Base-by-base conservation (phyloP, 2,797 vertebrate genomes). In the Lutjanus campechanus region DNA sequence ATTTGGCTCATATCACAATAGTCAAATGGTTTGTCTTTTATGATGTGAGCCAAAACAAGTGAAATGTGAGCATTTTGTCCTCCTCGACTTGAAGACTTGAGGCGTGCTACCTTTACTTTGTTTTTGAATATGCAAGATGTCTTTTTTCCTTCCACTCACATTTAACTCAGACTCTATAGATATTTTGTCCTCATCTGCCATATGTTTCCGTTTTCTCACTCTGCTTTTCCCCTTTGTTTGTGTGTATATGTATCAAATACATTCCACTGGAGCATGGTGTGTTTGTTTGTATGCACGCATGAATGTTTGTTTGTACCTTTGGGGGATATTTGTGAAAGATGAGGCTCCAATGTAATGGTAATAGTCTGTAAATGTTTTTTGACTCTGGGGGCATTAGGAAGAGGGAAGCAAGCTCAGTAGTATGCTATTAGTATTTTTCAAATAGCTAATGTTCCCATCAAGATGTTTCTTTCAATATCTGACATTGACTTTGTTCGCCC, bases 261-360 rank as follows among this genome's bases (percentile, higher is more conserved):
- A 44, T 64, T 54, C 50, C n/a, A 46, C 3, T 0, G 11, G 59
- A 25, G 40, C 22, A n/a, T 50, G 20, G 20, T 58, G 17, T 72
- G 40, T 65, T 65, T 47, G 9, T 59, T 15, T 66, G 53, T 67
- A 2, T 47, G 64, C 61, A 36, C 1, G n/a, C 29, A 40, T 61
- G 54, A 25, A 47, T 71, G 7, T 56, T 70, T 51, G n/a, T 62
- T 64, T 53, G 49, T 44, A 41, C 72, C 72, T 61, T 41, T 61
- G 50, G 56, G 73, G 66, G 55, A 49, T 69, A 51, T 74, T 77
- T 74, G 66, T 47, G 7, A 73, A 51, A 65, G 69, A 76, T 61
- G 60, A 79, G 64, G 15, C 61, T 36, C 51, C 40, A 44, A 7
- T 59, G 63, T 71, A 46, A 64, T 77, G 61, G 29, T 55, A 50